Base-by-base conservation (phyloP, 2,888 invertebrate genomes). In the Drosophila neutralis region DNA sequence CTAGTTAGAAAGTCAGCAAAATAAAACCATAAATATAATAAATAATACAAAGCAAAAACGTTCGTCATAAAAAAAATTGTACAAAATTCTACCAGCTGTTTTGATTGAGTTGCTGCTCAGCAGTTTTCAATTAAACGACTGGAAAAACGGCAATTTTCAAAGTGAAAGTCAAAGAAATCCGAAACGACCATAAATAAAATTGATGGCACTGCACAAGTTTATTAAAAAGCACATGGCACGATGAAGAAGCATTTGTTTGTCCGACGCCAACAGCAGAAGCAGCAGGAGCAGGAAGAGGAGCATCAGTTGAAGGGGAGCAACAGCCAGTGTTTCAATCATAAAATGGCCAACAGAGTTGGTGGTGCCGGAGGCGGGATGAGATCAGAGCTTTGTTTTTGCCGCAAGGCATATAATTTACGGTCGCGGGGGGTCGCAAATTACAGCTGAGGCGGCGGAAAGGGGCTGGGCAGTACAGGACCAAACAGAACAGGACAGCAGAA, bases 161-260 rank as follows among this genome's bases (percentile, higher is more conserved):
- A 88, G 82, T 75, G 62, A 81, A 73, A 73, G 81, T 76, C 64
- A 80, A 73, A 81, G 77, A 81, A 83, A 72, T 70, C 66, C 82
- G 73, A 73, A 73, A 76, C 66, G 76, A 58, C 87, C 83, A 90
- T 90, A 89, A 90, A 90, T 80, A 81, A 90, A 86, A 90, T 88
- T 86, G 90, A 89, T 89, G 90, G 83, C 76, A 73, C 80, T 79
- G 80, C 86, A 73, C 68, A 75, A 86, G 82, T 89, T 90, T 87
- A 87, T 87, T 87, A 90, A 89, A 89, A 87, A 82, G 75, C 80
- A 76, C 66, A 75, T 51, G 67, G 45, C 38, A 59, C 63, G 49
- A n/a, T 48, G 65, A 33, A 48, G 61, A 33, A 65, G 42, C 59
- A 63, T 63, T 68, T 60, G 73, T 68, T 68, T 68, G 38, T 36